Percentiles rank a stretch among this genome's conserved stretches.
phyloP scores from a whole-genome alignment of 2,113 vertebrate genomes.

The Porphyrio hochstetteri region DNA sequence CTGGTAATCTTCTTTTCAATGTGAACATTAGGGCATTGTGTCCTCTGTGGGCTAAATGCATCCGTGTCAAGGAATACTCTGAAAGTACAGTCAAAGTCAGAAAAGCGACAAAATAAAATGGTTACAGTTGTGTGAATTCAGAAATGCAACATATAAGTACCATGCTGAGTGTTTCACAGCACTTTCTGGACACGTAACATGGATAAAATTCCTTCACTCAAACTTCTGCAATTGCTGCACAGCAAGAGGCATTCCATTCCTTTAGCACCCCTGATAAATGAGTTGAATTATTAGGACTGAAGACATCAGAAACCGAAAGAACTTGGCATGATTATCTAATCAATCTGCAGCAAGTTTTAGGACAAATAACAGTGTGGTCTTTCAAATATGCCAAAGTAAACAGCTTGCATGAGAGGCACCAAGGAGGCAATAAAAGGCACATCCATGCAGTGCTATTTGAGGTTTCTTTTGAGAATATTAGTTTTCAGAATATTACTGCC shows the following conservation, averaged over 20 bases:
- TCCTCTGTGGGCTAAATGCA: background rate
- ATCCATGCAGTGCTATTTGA: background rate
- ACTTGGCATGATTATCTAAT: slow-evolving; percentile 14
- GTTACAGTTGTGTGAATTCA: background rate
- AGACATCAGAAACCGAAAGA: slow-evolving; percentile 4
- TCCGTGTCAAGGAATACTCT: background rate
- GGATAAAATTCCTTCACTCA: background rate
- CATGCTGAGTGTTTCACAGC: background rate
- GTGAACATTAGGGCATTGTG: background rate
- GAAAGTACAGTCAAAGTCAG: background rate
- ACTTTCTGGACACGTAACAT: background rate
- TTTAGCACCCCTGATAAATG: background rate
- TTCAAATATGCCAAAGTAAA: slow-evolving; percentile 37
- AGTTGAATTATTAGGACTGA: slow-evolving; percentile 32
- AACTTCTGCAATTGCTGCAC: background rate
- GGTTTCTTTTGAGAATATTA: background rate
- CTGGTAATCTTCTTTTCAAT: background rate
- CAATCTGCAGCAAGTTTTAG: slow-evolving; percentile 35
- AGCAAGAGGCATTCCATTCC: slow-evolving; percentile 25
- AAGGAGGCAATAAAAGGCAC: background rate
- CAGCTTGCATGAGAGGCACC: background rate
- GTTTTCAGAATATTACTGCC: background rate
- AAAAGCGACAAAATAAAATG: background rate
- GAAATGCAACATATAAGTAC: background rate
- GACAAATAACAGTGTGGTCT: slow-evolving; percentile 6